Percentiles rank a stretch among this genome's conserved stretches.
Evolutionary conservation across 1,140 invertebrate species (phyloP).

Genomic region (Zaprionus ghesquierei): DNA sequence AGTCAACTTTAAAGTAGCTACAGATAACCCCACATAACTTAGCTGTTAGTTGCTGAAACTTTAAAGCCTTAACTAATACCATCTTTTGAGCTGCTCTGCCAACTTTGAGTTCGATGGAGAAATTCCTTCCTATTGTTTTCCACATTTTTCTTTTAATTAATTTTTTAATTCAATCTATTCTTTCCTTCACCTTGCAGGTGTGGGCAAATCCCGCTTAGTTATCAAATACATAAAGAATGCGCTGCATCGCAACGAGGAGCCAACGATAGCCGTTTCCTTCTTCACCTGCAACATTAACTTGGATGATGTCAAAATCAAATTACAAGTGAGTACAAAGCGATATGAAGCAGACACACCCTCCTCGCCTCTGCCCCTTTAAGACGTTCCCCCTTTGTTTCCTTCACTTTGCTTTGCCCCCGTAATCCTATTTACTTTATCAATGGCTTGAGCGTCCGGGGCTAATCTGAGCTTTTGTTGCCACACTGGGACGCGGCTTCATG

Average conservation of each 20-base stretch:
- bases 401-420: conserved; percentile 15
- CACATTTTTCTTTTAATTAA: neutral
- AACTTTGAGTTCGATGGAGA: neutral
- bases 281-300: conserved; percentile 91
- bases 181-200: conserved; percentile 88
- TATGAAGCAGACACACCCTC: neutral
- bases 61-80: neutral
- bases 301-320: conserved; percentile 87
- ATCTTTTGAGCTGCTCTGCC: neutral
- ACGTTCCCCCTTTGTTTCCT: neutral
- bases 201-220: conserved; percentile 94
- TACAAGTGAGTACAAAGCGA: conserved; percentile 85
- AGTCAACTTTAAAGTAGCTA: neutral
- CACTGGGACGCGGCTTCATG: conserved; percentile 30
- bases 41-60: neutral
- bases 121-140: neutral
- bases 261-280: conserved; percentile 95
- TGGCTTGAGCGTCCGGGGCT: conserved; percentile 32
- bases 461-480: conserved; percentile 63
- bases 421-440: conserved; percentile 63
- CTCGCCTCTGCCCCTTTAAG: neutral
- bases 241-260: conserved; percentile 88
- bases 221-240: conserved; percentile 90
- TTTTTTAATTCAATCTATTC: conserved; percentile 1
- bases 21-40: neutral